Evolutionary conservation across 1,140 invertebrate genomes (phyloP).

Genomic region (Paraescarpia echinospica): DNA sequence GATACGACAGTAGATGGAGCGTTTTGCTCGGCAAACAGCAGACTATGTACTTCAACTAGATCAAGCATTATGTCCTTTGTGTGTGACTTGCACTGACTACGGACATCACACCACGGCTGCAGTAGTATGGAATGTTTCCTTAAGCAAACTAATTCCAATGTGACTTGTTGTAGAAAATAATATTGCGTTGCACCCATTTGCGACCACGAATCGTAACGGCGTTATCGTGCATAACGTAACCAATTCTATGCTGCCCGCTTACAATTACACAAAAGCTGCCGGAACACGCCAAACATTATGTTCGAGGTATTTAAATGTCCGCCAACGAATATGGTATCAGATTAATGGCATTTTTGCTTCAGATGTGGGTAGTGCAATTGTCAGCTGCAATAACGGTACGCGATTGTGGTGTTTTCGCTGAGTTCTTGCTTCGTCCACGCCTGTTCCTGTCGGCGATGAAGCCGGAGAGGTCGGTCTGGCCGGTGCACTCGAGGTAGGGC

Average conservation of each 20-base stretch:
- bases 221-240: background rate
- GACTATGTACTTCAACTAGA: too few species aligned
- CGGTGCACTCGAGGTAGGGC: background rate
- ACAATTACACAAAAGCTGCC: background rate
- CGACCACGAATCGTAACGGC: background rate
- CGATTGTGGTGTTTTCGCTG: background rate
- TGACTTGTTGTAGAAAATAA: background rate
- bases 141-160: too few species aligned
- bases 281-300: background rate
- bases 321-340: background rate
- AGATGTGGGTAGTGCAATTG: background rate
- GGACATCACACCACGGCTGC: too few species aligned
- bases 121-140: too few species aligned
- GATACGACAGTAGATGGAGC: too few species aligned
- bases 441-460: background rate
- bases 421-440: background rate
- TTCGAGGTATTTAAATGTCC: background rate
- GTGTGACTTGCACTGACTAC: too few species aligned
- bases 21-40: too few species aligned
- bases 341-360: background rate
- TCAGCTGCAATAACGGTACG: background rate
- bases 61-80: too few species aligned
- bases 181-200: background rate
- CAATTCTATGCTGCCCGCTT: background rate
- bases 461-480: background rate